These are phyloP conservation scores for Sarcophaga variegata DNA, from an alignment of 2,888 invertebrate genomes.

Conservation along the genomic window DNA sequence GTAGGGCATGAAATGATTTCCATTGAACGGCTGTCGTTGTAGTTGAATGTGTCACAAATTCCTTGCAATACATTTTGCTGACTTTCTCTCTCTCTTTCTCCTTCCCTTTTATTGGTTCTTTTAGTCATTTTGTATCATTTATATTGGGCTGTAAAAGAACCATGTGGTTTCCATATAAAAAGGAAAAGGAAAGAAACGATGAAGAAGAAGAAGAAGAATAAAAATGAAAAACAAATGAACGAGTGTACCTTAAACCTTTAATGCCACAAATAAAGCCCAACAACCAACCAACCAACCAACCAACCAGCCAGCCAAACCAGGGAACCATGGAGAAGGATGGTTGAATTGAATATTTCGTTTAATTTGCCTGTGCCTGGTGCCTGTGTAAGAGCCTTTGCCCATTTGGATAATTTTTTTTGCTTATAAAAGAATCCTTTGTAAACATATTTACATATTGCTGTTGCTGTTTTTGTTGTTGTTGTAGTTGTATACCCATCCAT, in stretches of 20 bases:
- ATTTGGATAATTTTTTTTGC: neutral
- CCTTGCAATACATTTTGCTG: neutral
- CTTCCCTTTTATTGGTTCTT: neutral
- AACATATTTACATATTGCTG: neutral
- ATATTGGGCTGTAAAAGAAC: neutral
- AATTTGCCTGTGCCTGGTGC: constrained; percentile 11
- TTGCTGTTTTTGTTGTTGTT: neutral
- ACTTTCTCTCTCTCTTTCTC: neutral
- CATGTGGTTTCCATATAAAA: neutral
- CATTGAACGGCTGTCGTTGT: neutral
- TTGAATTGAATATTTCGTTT: constrained; percentile 35
- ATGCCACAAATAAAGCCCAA: constrained; percentile 14
- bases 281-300: too few relatives aligned
- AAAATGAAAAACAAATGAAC: neutral
- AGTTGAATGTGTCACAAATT: neutral
- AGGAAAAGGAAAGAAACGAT: too few relatives aligned
- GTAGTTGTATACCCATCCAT: neutral
- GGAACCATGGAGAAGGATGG: neutral
- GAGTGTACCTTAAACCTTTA: constrained; percentile 8
- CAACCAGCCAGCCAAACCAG: neutral
- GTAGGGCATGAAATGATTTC: neutral
- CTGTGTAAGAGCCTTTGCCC: neutral
- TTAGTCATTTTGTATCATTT: neutral
- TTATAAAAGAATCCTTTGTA: neutral
- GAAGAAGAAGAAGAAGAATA: neutral